phyloP scores from a whole-genome alignment of 2,888 invertebrate genomes.

The Linnaemya vulpina region DNA sequence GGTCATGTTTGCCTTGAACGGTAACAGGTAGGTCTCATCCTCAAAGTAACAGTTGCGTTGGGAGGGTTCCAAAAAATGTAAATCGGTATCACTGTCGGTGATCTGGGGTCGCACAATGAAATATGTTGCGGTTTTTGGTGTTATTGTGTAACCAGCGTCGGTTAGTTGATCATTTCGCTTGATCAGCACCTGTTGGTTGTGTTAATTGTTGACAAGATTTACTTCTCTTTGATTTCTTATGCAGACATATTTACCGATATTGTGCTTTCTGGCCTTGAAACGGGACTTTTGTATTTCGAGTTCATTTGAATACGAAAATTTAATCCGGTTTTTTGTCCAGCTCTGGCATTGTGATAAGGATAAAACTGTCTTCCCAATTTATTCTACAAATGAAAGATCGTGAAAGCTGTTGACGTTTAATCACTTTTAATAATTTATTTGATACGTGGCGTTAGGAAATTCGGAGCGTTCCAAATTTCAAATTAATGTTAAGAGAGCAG shows the following conservation, averaged over 20 bases:
- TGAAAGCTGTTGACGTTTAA: background rate
- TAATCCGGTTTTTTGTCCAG: conserved; percentile 77
- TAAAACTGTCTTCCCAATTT: conserved; percentile 73
- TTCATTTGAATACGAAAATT: conserved; percentile 74
- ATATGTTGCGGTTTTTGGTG: conserved; percentile 77
- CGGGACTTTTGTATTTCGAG: conserved; percentile 72
- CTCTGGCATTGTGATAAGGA: conserved; percentile 77
- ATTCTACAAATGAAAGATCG: background rate
- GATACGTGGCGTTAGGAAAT: too few species aligned
- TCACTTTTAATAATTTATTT: too few species aligned
- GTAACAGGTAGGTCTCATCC: conserved; percentile 55
- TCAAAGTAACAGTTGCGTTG: conserved; percentile 79
- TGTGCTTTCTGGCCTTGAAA: conserved; percentile 72
- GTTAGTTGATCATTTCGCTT: conserved; percentile 76
- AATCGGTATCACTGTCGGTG: conserved; percentile 77
- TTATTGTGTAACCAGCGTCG: conserved; percentile 76
- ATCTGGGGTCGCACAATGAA: conserved; percentile 79
- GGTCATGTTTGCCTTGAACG: background rate
- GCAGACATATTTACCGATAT: conserved; percentile 74
- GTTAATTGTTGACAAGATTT: background rate
- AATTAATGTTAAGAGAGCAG: too few species aligned
- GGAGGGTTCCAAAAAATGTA: conserved; percentile 75
- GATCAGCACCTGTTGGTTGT: conserved; percentile 76
- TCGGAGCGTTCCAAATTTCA: too few species aligned
- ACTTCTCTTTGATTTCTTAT: background rate